Evolutionary conservation across 2,797 vertebrate species (phyloP).

Genomic region (Triplophysa yarkandensis): DNA sequence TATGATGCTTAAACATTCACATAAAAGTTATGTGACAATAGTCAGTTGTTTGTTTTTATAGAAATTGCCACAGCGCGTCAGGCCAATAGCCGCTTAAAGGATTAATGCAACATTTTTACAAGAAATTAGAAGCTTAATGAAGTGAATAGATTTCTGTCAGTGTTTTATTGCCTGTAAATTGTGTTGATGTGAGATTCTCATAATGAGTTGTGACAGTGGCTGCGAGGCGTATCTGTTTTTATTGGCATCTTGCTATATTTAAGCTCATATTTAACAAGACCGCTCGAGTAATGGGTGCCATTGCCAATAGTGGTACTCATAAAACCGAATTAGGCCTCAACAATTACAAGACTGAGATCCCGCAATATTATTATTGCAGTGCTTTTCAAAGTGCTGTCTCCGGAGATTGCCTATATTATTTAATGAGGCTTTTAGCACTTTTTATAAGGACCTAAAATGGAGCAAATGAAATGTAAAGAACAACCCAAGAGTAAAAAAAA

Average conservation of each 20-base stretch:
- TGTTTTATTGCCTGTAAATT: slow-evolving; percentile 92
- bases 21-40: neutral
- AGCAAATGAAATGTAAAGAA: neutral
- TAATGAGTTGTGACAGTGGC: slow-evolving; percentile 88
- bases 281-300: neutral
- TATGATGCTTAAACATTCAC: neutral
- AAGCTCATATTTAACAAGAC: slow-evolving; percentile 32
- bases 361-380: slow-evolving; percentile 13
- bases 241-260: slow-evolving; percentile 17
- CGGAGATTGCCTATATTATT: neutral
- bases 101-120: slow-evolving; percentile 91
- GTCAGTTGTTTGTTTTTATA: slow-evolving; percentile 26
- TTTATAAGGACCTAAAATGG: neutral
- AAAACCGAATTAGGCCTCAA: neutral
- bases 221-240: slow-evolving; percentile 83
- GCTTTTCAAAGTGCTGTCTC: neutral
- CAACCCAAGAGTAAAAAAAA: neutral
- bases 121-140: slow-evolving; percentile 94
- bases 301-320: neutral
- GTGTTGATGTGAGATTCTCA: slow-evolving; percentile 86
- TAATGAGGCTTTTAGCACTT: slow-evolving; percentile 6
- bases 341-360: neutral
- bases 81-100: slow-evolving; percentile 83
- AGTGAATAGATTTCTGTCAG: slow-evolving; percentile 90
- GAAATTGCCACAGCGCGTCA: slow-evolving; percentile 69